Base-by-base conservation (phyloP, 2,888 invertebrate genomes). In the Tetramorium bicarinatum region DNA sequence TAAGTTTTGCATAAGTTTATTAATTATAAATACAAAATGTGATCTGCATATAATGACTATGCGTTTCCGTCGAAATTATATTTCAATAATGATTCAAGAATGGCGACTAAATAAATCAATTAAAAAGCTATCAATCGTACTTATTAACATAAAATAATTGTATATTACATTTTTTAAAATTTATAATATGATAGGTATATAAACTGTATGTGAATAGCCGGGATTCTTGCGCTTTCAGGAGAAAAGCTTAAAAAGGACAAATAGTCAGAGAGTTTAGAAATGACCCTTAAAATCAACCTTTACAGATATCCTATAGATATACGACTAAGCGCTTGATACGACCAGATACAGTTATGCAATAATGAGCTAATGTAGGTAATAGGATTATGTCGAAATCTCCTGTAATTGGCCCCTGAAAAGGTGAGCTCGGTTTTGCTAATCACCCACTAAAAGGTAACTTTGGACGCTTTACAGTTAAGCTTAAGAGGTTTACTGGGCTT, bases 361-460 rank as follows among this genome's bases (percentile, higher is more conserved):
- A 95, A 94, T 94, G 94, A 95, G 95, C 94, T 94, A 94, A 94
- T 94, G 93, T 92, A 91, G 92, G 89, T 95, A 94, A 95, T 95
- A 94, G 95, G 95, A 95, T 95, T 95, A 94, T 91, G 82, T 72
- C 89, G 90, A 90, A 94, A 94, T 94, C 94, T 94, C 91, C 91
- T 93, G 93, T 94, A 95, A 95, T 95, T 94, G 94, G 94, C 93
- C 92, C 93, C 91, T 91, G 93, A 93, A 94, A 94, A 94, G 94
- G 94, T 93, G 93, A 93, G 92, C 92, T 93, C 91, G 92, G 92
- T 93, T 93, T 93, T 91, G 91, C 91, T 91, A 91, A 91, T 91
- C 90, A 90, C 86, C 91, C 87, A 86, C 90, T 90, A 90, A 91
- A 92, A 93, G 92, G 91, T 91, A 91, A 92, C 91, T 92, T 93